A percentile compares a stretch with the other conserved stretches of the same genome.
phyloP scores from a whole-genome alignment of 2,797 vertebrate species.

The Pseudocheirus occidentalis region DNA sequence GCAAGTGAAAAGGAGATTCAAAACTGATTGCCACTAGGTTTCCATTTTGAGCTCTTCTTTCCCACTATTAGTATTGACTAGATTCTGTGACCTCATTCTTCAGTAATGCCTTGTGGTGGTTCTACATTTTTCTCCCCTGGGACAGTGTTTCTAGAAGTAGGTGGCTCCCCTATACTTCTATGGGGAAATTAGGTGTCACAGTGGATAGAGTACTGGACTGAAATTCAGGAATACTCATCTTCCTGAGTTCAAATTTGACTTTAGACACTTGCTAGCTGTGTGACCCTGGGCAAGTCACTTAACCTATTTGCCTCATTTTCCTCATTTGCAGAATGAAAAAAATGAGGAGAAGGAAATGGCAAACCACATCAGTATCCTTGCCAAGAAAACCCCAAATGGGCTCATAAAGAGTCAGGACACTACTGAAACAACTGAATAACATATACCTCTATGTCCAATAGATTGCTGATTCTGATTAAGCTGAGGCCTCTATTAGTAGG shows the following conservation, averaged over 20 bases:
- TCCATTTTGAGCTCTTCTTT: neutral
- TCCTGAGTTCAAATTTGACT: neutral
- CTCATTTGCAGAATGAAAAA: neutral
- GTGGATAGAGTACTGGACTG: neutral
- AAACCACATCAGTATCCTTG: neutral
- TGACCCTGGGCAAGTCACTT: neutral
- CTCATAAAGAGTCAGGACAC: neutral
- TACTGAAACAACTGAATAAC: neutral
- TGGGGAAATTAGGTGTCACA: neutral
- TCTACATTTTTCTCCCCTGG: neutral
- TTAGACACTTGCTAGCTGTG: neutral
- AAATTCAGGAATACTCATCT: neutral
- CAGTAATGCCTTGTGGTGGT: too few species aligned
- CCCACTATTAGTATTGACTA: slow-evolving; percentile 1
- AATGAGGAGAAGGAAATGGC: neutral
- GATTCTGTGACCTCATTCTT: neutral
- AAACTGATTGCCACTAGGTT: neutral
- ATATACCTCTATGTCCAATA: neutral
- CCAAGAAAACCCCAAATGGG: neutral
- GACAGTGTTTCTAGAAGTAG: neutral
- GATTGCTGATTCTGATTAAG: neutral
- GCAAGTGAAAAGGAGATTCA: neutral
- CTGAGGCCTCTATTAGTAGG: slow-evolving; percentile 36
- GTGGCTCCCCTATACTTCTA: neutral
- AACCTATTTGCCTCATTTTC: neutral